phyloP scores from a whole-genome alignment of 2,888 invertebrate species.

The Athalia rosae region DNA sequence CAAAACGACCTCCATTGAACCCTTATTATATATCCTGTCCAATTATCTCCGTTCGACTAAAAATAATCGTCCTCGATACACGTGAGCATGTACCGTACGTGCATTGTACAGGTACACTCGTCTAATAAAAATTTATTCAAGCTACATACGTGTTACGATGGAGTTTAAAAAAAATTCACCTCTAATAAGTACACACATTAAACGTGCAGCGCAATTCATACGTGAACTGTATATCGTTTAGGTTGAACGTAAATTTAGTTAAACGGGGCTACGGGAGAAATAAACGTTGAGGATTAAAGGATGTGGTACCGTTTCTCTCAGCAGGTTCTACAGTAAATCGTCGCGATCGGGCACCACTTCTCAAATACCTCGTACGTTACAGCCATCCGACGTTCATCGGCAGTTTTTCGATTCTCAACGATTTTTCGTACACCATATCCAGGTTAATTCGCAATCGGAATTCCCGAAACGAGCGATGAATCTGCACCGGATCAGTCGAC shows the following conservation, averaged over 20 bases:
- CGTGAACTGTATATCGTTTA: background rate
- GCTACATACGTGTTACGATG: background rate
- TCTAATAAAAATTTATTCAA: background rate
- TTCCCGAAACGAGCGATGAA: too few species aligned
- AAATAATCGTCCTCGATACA: constrained; percentile 23
- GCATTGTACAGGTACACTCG: background rate
- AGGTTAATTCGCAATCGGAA: too few species aligned
- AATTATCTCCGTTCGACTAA: constrained; percentile 22
- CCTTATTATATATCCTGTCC: constrained; percentile 26
- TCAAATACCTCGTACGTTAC: background rate
- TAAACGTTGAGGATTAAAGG: constrained; percentile 30
- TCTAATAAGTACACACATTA: background rate
- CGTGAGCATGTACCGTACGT: background rate
- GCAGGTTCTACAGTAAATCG: background rate
- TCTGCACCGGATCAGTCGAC: too few species aligned
- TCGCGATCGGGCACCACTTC: background rate
- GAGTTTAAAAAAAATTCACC: too few species aligned
- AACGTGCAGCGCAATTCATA: background rate
- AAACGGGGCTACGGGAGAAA: constrained; percentile 8
- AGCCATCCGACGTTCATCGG: too few species aligned
- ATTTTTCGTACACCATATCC: too few species aligned
- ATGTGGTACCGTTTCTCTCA: constrained; percentile 27
- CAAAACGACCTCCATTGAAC: constrained; percentile 40
- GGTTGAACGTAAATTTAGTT: background rate
- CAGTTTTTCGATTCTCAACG: too few species aligned